Base-by-base conservation (phyloP, 2,888 invertebrate species). In the Entomobrya multifasciata region DNA sequence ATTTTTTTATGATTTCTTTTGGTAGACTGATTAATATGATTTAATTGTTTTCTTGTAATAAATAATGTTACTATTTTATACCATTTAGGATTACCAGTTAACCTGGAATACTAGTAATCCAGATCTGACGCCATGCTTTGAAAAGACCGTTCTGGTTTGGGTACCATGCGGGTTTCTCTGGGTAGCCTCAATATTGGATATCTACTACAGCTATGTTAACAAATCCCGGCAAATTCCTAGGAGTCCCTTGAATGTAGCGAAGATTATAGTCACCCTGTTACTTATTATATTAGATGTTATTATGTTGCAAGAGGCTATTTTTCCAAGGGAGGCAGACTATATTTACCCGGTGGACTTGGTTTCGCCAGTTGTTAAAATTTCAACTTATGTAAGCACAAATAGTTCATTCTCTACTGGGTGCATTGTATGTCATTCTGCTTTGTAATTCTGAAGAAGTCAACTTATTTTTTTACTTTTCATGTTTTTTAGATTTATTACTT, bases 111-210 rank as follows among this genome's bases (percentile, higher is more conserved):
- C 98, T n/a, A 93, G 92, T 13, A 91, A 95, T 92, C 99, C 98
- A 49, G 96, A 97, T 92, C 94, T 99, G 90, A 97, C 98, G 88
- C 94, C 94, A 92, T 99, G 99, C 93, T 98, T 99, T 93, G 96
- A 98, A 93, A 96, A 96, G 92, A 98, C 98, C 0, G 95, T 96
- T 0, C 93, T 99, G 41, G 94, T 97, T 77, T 99, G 98, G 98
- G 93, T 95, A 52, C 98, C 99, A 0, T 97, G 97, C 92, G 94
- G 94, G 79, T 97, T 96, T 92, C 93, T 98, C 20, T 97, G 97
- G 96, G 90, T 95, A 0, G 95, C 96, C 91, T 94, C 96, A 5
- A 93, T 95, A 55, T 93, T 97, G 90, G 97, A 97, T 92, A 81
- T 90, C 44, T 89, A 87, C 72, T 89, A 88, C 84, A 72, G 89